These are phyloP conservation scores for Danio kyathit DNA, from an alignment of 2,797 vertebrate genomes.

Conservation along the genomic window DNA sequence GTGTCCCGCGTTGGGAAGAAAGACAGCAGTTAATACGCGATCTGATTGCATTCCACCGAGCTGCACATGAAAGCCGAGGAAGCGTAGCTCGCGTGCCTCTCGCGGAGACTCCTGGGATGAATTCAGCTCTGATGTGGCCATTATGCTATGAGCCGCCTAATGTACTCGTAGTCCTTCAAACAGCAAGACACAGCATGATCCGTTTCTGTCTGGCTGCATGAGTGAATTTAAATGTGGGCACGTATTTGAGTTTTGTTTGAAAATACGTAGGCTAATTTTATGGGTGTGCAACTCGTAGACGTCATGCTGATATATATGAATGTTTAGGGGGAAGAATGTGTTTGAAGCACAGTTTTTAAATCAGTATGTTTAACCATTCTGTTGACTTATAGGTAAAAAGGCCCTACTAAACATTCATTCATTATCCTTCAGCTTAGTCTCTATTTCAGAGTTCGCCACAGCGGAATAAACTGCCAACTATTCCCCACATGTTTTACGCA, in stretches of 20 bases:
- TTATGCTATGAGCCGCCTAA: constrained; percentile 67
- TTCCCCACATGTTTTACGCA: too few species aligned
- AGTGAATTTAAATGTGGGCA: not conserved
- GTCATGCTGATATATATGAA: not conserved
- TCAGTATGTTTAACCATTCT: not conserved
- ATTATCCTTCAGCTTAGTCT: too few species aligned
- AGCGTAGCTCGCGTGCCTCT: constrained; percentile 64
- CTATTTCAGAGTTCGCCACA: too few species aligned
- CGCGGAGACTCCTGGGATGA: constrained; percentile 66
- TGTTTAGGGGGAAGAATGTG: not conserved
- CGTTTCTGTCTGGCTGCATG: constrained; percentile 39
- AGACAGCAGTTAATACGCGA: constrained; percentile 67
- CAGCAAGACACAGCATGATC: constrained; percentile 61
- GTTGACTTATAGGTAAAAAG: too few species aligned
- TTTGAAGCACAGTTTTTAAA: not conserved
- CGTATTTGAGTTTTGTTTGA: not conserved
- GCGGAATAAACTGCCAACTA: too few species aligned
- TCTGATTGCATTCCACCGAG: constrained; percentile 66
- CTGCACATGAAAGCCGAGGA: constrained; percentile 51
- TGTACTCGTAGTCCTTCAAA: constrained; percentile 67
- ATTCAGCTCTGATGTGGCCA: constrained; percentile 62
- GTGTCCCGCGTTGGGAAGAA: constrained; percentile 48
- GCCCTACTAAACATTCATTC: too few species aligned
- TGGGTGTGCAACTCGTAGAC: not conserved
- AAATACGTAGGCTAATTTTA: not conserved